These are phyloP conservation scores for Dryocosmus kuriphilus DNA, from an alignment of 2,888 invertebrate species.

Conservation along the genomic window DNA sequence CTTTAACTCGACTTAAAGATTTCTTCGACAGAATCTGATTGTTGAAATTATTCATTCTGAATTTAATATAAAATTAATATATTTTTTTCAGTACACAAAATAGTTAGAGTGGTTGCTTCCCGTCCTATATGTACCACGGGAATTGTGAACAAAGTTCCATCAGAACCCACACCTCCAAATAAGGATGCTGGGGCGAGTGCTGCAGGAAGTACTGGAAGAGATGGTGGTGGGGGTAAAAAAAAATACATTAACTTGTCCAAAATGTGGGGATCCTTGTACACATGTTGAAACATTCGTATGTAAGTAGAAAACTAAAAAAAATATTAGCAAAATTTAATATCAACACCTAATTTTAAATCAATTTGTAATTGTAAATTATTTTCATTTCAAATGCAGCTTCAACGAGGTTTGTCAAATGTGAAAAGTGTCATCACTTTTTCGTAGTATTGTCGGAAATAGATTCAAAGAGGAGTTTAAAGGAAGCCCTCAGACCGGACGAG, in stretches of 20 bases:
- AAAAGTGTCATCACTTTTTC: slow-evolving; percentile 98
- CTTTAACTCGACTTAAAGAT: no score
- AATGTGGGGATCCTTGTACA: slow-evolving; percentile 98
- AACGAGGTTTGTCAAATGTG: slow-evolving; percentile 97
- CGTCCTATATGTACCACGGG: slow-evolving; percentile 68
- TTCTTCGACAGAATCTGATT: neutral
- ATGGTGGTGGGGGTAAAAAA: slow-evolving; percentile 83
- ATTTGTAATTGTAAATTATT: neutral
- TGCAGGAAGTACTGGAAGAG: slow-evolving; percentile 56
- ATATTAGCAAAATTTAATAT: neutral
- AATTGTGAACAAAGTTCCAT: slow-evolving; percentile 70
- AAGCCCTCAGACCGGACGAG: slow-evolving; percentile 83
- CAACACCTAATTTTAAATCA: neutral
- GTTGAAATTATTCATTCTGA: neutral
- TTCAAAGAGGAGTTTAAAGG: slow-evolving; percentile 91
- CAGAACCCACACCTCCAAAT: slow-evolving; percentile 71
- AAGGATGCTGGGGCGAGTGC: slow-evolving; percentile 62
- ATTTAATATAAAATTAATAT: neutral
- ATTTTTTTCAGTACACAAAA: slow-evolving; percentile 70
- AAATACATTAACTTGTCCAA: slow-evolving; percentile 93
- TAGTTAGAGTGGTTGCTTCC: slow-evolving; percentile 70
- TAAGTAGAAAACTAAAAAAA: slow-evolving; percentile 73
- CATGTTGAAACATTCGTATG: slow-evolving; percentile 98
- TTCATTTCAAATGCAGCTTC: slow-evolving; percentile 80
- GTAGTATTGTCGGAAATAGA: slow-evolving; percentile 96